Base-by-base conservation (phyloP, 2,113 vertebrate genomes). In the Muntiacus reevesi region DNA sequence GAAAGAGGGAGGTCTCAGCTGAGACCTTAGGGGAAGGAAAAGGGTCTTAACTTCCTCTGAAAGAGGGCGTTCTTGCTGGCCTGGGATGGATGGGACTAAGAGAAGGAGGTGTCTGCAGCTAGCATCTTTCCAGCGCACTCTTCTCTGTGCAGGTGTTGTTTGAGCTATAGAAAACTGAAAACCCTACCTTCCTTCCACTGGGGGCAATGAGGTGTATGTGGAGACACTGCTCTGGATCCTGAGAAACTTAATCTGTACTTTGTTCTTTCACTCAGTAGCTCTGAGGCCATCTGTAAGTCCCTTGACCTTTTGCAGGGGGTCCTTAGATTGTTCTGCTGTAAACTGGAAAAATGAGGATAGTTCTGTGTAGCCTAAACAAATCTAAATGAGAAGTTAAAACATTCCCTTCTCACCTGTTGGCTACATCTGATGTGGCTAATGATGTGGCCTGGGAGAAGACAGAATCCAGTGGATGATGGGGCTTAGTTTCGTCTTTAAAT, bases 201-300 rank as follows among this genome's bases (percentile, higher is more conserved):
- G n/a, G 21, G 50, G 1, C 17, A 13, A 0, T 10, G 25, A 30
- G 40, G 40, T 43, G 0, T 21, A 14, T 3, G 30, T 47, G 10
- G 60, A 16, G 17, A 19, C 40, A 0, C 25, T 88, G 64, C 93
- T 2, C 2, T 3, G 1, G 45, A 28, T n/a, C 91, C 76, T 45
- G 1, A 50, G 90, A 90, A 55, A 60, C 54, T 5, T 33, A 21
- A 36, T 40, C 25, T 10, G 7, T 2, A 1, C 52, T 40, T 17
- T 28, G 76, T 14, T n/a, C 57, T 85, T 21, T 52, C 13, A 1
- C 71, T 59, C 3, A 2, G 36, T 15, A 59, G 28, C 59, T 21
- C 76, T 62, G 59, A 5, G 11, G 23, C 87, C 64, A 0, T 11
- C 19, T 13, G 19, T 28, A 27, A 33, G 25, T n/a, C 13, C 95